phyloP scores from a whole-genome alignment of 2,113 vertebrate genomes.

The Pollimyrus isidori region DNA sequence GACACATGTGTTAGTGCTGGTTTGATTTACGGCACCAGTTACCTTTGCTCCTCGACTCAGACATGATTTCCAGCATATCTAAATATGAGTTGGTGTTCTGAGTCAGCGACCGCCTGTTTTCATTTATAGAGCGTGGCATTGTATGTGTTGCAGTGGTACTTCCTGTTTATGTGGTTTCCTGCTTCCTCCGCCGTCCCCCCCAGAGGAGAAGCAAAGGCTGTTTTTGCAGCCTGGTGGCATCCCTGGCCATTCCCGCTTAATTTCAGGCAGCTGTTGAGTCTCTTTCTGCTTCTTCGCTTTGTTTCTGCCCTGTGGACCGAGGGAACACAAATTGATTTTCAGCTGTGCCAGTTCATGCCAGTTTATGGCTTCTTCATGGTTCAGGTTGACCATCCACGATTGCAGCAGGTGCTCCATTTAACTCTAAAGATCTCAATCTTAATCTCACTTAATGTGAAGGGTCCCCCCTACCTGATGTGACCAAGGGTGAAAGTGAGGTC shows the following conservation, averaged over 20 bases:
- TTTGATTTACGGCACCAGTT: neutral
- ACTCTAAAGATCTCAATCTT: neutral
- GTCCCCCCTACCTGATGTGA: neutral
- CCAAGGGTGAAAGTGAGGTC: neutral
- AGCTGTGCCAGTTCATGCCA: neutral
- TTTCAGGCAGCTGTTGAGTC: neutral
- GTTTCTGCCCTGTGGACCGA: too few relatives aligned
- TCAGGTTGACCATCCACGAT: neutral
- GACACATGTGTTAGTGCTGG: too few relatives aligned
- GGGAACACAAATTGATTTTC: neutral
- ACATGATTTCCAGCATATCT: neutral
- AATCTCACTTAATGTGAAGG: neutral
- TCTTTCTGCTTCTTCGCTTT: neutral
- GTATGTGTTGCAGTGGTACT: slow-evolving; percentile 49
- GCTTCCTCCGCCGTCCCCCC: slow-evolving; percentile 48
- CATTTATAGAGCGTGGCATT: slow-evolving; percentile 46
- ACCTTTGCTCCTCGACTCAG: neutral
- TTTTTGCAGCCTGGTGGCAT: slow-evolving; percentile 24
- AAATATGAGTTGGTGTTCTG: slow-evolving; percentile 11
- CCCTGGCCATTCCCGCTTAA: slow-evolving; percentile 22
- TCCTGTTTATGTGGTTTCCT: slow-evolving; percentile 53
- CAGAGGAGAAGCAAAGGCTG: slow-evolving; percentile 27
- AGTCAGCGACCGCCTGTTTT: slow-evolving; percentile 8
- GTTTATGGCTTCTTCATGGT: neutral
- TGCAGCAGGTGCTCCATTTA: neutral